These are phyloP conservation scores for Periophthalmus magnuspinnatus DNA, from an alignment of 2,797 vertebrate species.

Conservation along the genomic window DNA sequence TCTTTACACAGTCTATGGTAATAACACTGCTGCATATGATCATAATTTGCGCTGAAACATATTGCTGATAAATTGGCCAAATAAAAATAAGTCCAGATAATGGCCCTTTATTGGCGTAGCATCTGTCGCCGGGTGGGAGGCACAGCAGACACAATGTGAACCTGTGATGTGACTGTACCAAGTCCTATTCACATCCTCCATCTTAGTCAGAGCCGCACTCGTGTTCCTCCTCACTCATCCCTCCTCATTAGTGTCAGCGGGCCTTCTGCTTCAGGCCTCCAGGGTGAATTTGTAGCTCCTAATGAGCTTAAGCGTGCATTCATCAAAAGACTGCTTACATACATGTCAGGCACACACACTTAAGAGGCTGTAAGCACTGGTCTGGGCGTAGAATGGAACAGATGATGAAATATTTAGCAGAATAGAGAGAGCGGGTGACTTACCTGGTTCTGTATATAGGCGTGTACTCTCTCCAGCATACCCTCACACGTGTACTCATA, in stretches of 20 bases:
- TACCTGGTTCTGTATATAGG: conserved; percentile 94
- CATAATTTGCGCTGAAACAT: too few relatives aligned
- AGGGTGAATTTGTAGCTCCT: conserved; percentile 34
- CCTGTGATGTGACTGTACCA: conserved; percentile 17
- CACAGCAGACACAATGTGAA: conserved; percentile 7
- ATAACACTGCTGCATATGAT: too few relatives aligned
- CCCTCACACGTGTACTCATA: conserved; percentile 94
- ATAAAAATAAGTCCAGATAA: background rate
- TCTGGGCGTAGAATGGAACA: conserved; percentile 26
- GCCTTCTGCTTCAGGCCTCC: conserved; percentile 38
- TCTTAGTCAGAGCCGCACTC: conserved; percentile 30
- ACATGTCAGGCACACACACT: conserved; percentile 16
- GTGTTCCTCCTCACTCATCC: conserved; percentile 33
- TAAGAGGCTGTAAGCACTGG: background rate
- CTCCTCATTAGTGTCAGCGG: conserved; percentile 51
- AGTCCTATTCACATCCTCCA: conserved; percentile 20
- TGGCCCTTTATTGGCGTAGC: background rate
- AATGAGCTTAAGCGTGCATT: conserved; percentile 50
- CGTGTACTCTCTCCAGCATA: conserved; percentile 91
- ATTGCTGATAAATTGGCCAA: too few relatives aligned
- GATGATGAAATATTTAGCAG: conserved; percentile 41
- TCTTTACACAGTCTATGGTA: too few relatives aligned
- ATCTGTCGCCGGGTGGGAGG: background rate
- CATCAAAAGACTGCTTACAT: conserved; percentile 34
- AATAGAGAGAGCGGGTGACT: conserved; percentile 8